Conservation (phyloP, 2,797 vertebrate species). For the Etheostoma perlongum region DNA sequence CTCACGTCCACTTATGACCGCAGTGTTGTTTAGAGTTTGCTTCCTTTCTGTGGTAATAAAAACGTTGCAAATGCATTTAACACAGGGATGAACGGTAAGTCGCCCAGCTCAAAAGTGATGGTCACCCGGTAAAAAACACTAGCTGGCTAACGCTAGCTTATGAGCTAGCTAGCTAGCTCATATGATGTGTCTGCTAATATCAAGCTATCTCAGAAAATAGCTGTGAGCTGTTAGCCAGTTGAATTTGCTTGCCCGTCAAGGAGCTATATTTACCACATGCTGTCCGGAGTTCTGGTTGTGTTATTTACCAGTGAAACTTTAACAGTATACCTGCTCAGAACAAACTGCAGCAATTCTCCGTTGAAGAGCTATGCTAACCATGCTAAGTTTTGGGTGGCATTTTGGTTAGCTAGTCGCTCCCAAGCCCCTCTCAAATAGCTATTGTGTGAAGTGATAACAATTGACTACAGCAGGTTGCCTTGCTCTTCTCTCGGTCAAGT, state of each 20-base stretch:
- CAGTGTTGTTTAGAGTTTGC: not conserved
- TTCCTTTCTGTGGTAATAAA: not conserved
- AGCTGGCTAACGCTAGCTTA: conserved; percentile 48
- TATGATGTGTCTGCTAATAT: conserved; percentile 22
- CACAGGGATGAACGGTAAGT: conserved; percentile 62
- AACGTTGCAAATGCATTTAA: conserved; percentile 1
- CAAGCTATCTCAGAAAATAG: not conserved
- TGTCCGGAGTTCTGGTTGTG: not conserved
- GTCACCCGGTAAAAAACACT: conserved; percentile 32
- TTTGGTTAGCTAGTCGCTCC: not conserved
- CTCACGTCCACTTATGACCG: not conserved
- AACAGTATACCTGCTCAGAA: not conserved
- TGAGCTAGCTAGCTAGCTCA: conserved; percentile 29
- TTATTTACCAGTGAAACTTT: not conserved
- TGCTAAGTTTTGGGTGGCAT: conserved; percentile 14
- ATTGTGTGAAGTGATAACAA: not conserved
- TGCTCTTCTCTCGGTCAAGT: not conserved
- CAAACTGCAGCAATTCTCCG: not conserved
- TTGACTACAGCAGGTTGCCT: not conserved
- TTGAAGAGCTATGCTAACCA: conserved; percentile 43
- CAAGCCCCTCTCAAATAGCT: not conserved
- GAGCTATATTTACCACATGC: not conserved
- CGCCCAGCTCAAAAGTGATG: not conserved
- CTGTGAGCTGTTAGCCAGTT: not conserved
- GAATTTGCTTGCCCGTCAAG: not conserved